phyloP scores from a whole-genome alignment of 2,797 vertebrate species.

The Melopsittacus undulatus region DNA sequence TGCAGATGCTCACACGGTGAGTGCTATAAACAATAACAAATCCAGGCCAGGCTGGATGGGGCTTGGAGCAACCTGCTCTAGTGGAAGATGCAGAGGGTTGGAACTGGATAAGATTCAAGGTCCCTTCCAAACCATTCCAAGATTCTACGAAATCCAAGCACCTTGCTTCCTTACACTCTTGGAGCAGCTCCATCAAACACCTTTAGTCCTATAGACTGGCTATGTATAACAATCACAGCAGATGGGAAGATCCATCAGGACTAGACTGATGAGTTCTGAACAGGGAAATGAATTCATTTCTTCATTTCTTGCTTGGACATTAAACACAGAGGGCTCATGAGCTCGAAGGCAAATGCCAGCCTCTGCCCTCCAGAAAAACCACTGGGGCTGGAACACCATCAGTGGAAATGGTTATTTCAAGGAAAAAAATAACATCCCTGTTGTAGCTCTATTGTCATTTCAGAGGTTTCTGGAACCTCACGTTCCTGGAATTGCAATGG shows the following conservation, averaged over 20 bases:
- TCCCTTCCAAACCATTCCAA: not conserved
- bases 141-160: not conserved
- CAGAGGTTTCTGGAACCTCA: not conserved
- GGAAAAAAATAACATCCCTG: not conserved
- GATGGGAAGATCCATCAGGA: not conserved
- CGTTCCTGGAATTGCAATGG: not conserved
- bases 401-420: not conserved
- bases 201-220: not conserved
- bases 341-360: not conserved
- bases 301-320: not conserved
- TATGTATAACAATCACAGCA: not conserved
- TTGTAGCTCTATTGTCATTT: not conserved
- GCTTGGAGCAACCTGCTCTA: not conserved
- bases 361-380: not conserved
- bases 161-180: not conserved
- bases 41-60: not conserved
- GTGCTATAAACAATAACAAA: accelerated
- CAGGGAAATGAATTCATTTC: too few relatives aligned
- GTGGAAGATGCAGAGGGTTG: not conserved
- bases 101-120: not conserved
- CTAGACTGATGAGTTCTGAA: not conserved
- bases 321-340: accelerated
- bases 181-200: not conserved
- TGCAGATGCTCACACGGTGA: not conserved
- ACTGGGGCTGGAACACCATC: not conserved